These are phyloP conservation scores for Anodontia alba DNA, from an alignment of 2,888 invertebrate species.

Conservation along the genomic window DNA sequence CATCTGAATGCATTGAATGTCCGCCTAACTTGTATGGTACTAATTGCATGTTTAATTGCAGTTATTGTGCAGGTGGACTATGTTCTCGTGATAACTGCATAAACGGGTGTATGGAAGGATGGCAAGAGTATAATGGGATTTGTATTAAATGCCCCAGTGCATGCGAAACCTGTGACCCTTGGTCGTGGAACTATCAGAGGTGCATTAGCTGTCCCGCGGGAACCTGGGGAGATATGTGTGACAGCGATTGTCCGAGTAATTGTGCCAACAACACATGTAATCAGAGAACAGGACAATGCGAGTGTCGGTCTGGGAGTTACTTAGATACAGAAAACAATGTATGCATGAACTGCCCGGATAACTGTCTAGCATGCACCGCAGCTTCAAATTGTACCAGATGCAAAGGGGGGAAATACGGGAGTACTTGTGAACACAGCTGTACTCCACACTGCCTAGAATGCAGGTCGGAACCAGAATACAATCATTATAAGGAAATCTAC, in stretches of 20 bases:
- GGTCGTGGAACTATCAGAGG: not conserved
- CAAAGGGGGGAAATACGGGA: not conserved
- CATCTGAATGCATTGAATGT: not conserved
- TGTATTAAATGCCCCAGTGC: not conserved
- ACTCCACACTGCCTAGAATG: constrained; percentile 4
- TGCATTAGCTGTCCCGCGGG: not conserved
- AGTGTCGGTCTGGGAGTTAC: not conserved
- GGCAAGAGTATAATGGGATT: not conserved
- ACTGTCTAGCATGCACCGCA: not conserved
- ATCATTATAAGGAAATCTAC: not conserved
- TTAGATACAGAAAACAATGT: constrained; percentile 10
- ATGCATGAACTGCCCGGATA: not conserved
- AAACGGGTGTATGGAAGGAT: not conserved
- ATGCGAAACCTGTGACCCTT: not conserved
- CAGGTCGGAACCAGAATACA: not conserved
- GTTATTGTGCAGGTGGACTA: not conserved
- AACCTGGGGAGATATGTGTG: not conserved
- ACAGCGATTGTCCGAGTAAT: not conserved
- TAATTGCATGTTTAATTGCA: not conserved
- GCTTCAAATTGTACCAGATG: not conserved
- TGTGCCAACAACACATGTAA: not conserved
- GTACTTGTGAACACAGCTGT: not conserved
- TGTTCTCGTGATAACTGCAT: constrained; percentile 1
- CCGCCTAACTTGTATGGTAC: not conserved
- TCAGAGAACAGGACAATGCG: not conserved